phyloP scores from a whole-genome alignment of 2,113 vertebrate genomes.

The Pungitius pungitius region DNA sequence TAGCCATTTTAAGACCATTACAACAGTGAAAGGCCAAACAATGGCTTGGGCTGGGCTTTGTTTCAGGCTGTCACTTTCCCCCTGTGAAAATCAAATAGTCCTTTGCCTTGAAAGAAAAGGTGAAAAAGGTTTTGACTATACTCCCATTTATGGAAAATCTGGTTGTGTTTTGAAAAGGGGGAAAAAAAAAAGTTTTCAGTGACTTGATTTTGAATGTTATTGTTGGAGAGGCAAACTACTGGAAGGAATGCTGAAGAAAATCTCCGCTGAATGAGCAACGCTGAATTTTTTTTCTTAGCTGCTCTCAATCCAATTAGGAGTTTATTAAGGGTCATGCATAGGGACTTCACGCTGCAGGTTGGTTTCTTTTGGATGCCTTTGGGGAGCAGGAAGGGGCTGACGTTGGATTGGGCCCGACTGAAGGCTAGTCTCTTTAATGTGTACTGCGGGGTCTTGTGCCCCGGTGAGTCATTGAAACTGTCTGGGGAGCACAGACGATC shows the following conservation, averaged over 20 bases:
- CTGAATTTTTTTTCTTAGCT: conserved; percentile 81
- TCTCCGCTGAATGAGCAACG: conserved; percentile 84
- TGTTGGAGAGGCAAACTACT: conserved; percentile 73
- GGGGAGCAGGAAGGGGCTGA: conserved; percentile 38
- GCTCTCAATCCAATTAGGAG: conserved; percentile 93
- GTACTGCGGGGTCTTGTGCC: conserved; percentile 70
- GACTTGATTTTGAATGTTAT: conserved; percentile 73
- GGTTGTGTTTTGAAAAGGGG: conserved; percentile 72
- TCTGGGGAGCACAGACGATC: conserved; percentile 82
- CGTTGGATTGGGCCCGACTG: conserved; percentile 50
- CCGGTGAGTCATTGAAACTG: conserved; percentile 69
- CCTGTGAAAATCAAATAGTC: conserved; percentile 89
- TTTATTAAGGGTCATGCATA: conserved; percentile 93
- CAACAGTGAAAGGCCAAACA: conserved; percentile 84
- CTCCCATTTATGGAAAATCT: conserved; percentile 82
- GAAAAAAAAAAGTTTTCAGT: conserved; percentile 71
- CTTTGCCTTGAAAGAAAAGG: conserved; percentile 61
- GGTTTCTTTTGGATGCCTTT: conserved; percentile 55
- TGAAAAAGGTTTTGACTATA: conserved; percentile 82
- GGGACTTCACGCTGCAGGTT: conserved; percentile 89
- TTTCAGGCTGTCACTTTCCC: conserved; percentile 85
- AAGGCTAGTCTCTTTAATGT: conserved; percentile 61
- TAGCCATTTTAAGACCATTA: conserved; percentile 92
- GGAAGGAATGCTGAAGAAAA: conserved; percentile 74
- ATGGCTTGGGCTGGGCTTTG: conserved; percentile 82